Evolutionary conservation across 2,888 invertebrate species (phyloP).

Genomic region (Ophioninae sp.): DNA sequence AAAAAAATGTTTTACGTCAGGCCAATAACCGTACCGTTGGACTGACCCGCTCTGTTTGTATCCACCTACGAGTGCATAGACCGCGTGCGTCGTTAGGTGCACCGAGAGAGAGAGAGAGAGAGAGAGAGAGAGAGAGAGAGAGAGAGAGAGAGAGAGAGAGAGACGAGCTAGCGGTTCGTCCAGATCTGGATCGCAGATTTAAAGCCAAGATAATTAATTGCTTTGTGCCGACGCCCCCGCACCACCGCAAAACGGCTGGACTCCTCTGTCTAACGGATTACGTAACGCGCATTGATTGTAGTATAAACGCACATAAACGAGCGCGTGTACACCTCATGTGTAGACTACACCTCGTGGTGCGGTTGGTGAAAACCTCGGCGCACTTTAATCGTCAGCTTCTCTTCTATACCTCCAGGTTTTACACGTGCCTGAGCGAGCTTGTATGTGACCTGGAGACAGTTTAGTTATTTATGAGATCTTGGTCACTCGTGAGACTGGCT

Average conservation of each 20-base stretch:
- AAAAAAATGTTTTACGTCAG: neutral
- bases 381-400: slow-evolving; percentile 45
- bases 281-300: slow-evolving; percentile 57
- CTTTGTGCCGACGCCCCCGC: slow-evolving; percentile 59
- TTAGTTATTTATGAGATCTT: slow-evolving; percentile 56
- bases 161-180: slow-evolving; percentile 75
- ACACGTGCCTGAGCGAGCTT: slow-evolving; percentile 30
- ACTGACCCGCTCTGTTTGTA: slow-evolving; percentile 2
- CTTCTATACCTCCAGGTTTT: neutral
- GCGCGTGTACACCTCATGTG: slow-evolving; percentile 1
- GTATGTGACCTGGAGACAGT: slow-evolving; percentile 56
- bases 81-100: slow-evolving; percentile 10
- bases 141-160: slow-evolving; percentile 69
- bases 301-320: neutral
- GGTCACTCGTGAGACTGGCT: slow-evolving; percentile 47
- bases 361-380: slow-evolving; percentile 40
- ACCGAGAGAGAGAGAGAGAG: slow-evolving; percentile 45
- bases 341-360: no score
- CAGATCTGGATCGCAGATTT: slow-evolving; percentile 77
- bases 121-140: slow-evolving; percentile 29
- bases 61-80: slow-evolving; percentile 14
- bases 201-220: slow-evolving; percentile 66
- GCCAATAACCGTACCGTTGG: slow-evolving; percentile 19
- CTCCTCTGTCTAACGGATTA: slow-evolving; percentile 53
- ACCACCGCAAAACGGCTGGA: neutral